Percentiles rank a stretch among this genome's conserved stretches.
Conservation (phyloP, 2,888 invertebrate genomes). For the Biston stratarius region DNA sequence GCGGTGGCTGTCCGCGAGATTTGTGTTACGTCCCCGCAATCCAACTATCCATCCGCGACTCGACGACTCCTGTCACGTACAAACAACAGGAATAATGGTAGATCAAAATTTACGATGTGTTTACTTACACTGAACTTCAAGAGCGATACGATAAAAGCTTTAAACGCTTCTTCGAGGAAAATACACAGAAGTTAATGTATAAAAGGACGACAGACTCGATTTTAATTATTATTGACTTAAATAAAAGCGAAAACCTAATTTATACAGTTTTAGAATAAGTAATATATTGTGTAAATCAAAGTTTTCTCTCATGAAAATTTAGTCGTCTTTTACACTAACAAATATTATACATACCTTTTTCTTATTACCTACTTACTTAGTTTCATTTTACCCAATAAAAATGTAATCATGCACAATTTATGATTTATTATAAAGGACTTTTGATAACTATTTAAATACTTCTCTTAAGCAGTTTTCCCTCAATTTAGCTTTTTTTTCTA, state of each 20-base stretch:
- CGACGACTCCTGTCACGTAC: conserved; percentile 55
- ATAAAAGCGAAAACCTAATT: too few relatives aligned
- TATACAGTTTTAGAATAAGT: too few relatives aligned
- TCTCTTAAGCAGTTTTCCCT: too few relatives aligned
- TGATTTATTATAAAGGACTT: too few relatives aligned
- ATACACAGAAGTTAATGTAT: background rate
- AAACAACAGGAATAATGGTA: conserved; percentile 52
- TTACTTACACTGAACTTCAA: conserved; percentile 48
- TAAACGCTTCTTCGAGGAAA: conserved; percentile 31
- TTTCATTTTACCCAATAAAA: too few relatives aligned
- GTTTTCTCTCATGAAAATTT: background rate
- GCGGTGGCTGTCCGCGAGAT: conserved; percentile 70
- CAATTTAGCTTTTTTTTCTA: too few relatives aligned
- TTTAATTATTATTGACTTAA: background rate
- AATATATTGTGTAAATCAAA: too few relatives aligned
- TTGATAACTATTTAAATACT: too few relatives aligned
- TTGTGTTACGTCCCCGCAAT: conserved; percentile 66
- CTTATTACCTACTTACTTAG: too few relatives aligned
- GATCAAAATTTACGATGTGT: conserved; percentile 39
- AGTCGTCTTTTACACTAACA: background rate
- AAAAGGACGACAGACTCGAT: conserved; percentile 25
- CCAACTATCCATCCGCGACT: conserved; percentile 64
- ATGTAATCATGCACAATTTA: too few relatives aligned
- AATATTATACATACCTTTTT: background rate
- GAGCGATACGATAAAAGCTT: conserved; percentile 38